Conservation (phyloP, 2,113 vertebrate genomes). For the Romanogobio albipinnatus region DNA sequence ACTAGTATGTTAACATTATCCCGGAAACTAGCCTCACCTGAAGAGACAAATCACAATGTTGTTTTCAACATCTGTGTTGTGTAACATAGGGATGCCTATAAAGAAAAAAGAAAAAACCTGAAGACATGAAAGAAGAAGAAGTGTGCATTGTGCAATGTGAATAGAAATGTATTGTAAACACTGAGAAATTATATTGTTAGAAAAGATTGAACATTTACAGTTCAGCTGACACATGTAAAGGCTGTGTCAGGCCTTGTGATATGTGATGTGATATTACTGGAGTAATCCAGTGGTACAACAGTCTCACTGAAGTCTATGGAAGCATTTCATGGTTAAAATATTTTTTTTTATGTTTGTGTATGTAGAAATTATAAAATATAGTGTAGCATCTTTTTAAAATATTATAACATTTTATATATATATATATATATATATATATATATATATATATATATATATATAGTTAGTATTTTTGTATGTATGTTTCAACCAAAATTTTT, state of each 20-base stretch:
- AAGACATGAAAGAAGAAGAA: neutral
- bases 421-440: too few relatives aligned
- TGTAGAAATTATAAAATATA: too few relatives aligned
- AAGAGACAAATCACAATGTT: neutral
- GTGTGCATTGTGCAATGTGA: neutral
- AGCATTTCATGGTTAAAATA: too few relatives aligned
- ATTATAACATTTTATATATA: too few relatives aligned
- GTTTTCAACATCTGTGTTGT: neutral
- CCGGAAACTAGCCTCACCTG: neutral
- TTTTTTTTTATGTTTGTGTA: too few relatives aligned
- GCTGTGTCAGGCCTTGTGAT: too few relatives aligned
- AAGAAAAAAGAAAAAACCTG: neutral
- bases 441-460: too few relatives aligned
- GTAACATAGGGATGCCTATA: neutral
- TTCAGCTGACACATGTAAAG: neutral
- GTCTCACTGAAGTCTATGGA: too few relatives aligned
- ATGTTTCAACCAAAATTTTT: too few relatives aligned
- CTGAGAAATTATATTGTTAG: neutral
- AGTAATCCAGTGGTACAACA: neutral
- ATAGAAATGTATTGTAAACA: neutral
- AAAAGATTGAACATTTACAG: neutral
- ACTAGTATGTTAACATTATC: conserved; percentile 22
- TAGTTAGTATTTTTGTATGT: too few relatives aligned
- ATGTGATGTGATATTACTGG: too few relatives aligned
- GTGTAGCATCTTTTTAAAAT: too few relatives aligned